Evolutionary conservation across 1,140 invertebrate species (phyloP).

Genomic region (Drosophila nigromelanica): DNA sequence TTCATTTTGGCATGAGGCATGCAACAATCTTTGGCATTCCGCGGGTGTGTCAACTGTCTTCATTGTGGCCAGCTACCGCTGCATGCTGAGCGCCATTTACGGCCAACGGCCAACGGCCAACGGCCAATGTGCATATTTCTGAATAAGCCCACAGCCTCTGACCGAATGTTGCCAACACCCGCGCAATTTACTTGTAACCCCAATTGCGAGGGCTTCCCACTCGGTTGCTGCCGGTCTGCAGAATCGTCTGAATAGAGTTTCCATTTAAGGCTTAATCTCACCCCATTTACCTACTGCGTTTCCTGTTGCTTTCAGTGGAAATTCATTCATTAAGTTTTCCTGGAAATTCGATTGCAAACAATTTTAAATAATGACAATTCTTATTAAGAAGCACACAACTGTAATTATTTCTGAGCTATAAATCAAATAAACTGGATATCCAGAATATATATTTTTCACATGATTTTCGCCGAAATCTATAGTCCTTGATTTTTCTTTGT

Average conservation of each 20-base stretch:
- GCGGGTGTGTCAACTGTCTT: conserved; percentile 59
- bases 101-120: conserved; percentile 13
- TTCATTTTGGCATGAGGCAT: conserved; percentile 40
- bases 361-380: too few relatives aligned
- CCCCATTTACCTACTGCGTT: neutral
- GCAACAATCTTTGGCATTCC: conserved; percentile 47
- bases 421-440: too few relatives aligned
- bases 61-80: conserved; percentile 49
- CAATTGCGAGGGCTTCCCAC: conserved; percentile 1
- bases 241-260: neutral
- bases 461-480: too few relatives aligned
- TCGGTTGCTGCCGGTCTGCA: neutral
- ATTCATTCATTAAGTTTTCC: too few relatives aligned
- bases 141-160: conserved; percentile 52
- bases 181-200: conserved; percentile 20
- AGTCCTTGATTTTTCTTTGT: neutral
- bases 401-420: too few relatives aligned
- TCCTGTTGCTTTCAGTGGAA: neutral
- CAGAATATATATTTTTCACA: too few relatives aligned
- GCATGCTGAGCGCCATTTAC: conserved; percentile 63
- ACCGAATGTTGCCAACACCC: conserved; percentile 45
- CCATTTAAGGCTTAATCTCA: too few relatives aligned
- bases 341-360: too few relatives aligned
- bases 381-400: too few relatives aligned
- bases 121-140: conserved; percentile 39